Percentiles rank a stretch among this genome's conserved stretches.
phyloP scores from a whole-genome alignment of 2,113 vertebrate genomes.

The Hepsetus odoe region DNA sequence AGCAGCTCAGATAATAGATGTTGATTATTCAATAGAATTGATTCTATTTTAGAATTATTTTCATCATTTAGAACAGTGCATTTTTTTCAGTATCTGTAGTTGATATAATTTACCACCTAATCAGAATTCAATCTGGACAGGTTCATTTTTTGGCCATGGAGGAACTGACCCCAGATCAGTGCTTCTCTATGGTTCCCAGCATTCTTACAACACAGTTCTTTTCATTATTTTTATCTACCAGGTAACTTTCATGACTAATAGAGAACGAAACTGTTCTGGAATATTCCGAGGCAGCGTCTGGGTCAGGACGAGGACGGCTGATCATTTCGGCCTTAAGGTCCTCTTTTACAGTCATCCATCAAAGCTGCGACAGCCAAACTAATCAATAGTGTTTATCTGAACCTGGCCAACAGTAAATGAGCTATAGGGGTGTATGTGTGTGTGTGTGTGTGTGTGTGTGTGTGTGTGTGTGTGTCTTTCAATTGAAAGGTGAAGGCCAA shows the following conservation, averaged over 20 bases:
- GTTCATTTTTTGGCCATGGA: no score
- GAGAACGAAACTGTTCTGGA: not conserved
- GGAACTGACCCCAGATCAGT: no score
- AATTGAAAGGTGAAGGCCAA: slow-evolving; percentile 3
- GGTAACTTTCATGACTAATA: not conserved
- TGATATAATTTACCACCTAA: no score
- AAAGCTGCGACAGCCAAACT: slow-evolving; percentile 17
- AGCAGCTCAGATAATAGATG: no score
- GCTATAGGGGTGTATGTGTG: slow-evolving; percentile 3
- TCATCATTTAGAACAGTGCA: no score
- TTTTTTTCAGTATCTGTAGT: no score
- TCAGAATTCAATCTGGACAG: no score
- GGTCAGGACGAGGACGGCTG: not conserved
- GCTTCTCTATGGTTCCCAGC: no score
- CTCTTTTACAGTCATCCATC: slow-evolving; percentile 24
- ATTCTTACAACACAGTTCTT: no score
- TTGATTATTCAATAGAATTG: no score
- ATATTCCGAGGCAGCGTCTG: slow-evolving; percentile 17
- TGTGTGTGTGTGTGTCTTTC: slow-evolving; percentile 3
- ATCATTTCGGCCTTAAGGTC: slow-evolving; percentile 34
- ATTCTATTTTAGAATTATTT: no score
- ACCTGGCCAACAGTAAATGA: slow-evolving; percentile 25
- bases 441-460: not conserved
- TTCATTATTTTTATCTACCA: not conserved
- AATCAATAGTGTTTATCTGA: slow-evolving; percentile 40